A percentile compares a stretch with the other conserved stretches of the same genome.
Conservation (phyloP, 2,113 vertebrate genomes). For the Dicaeum eximium region DNA sequence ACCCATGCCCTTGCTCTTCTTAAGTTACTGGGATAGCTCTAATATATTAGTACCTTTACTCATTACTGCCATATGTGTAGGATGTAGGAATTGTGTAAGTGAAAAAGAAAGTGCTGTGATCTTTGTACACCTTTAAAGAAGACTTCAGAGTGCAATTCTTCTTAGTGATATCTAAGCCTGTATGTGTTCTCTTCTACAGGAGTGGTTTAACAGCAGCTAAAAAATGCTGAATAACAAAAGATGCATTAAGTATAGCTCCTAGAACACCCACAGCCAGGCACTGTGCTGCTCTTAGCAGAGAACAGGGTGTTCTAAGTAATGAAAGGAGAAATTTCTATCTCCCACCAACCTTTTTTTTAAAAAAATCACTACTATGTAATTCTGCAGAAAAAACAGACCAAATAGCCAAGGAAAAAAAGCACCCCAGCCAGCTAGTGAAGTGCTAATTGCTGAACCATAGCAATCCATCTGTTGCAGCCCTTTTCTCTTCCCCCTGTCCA, state of each 20-base stretch:
- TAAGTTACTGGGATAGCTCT: neutral
- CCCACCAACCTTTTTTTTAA: neutral
- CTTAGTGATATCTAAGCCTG: neutral
- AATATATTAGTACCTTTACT: neutral
- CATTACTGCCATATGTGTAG: neutral
- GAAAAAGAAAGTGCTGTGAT: neutral
- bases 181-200: neutral
- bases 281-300: neutral
- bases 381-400: neutral
- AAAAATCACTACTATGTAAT: neutral
- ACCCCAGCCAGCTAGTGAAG: neutral
- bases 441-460: neutral
- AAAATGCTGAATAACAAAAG: neutral
- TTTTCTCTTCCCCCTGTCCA: neutral
- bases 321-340: neutral
- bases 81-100: neutral
- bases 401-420: neutral
- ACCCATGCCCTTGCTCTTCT: neutral
- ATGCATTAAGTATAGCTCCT: neutral
- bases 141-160: neutral
- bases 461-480: neutral
- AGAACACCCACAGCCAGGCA: neutral
- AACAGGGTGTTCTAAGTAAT: neutral
- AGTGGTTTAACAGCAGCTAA: neutral
- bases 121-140: neutral